These are phyloP conservation scores for Fissipunctia ypsillon DNA, from an alignment of 2,888 invertebrate species.

Conservation along the genomic window DNA sequence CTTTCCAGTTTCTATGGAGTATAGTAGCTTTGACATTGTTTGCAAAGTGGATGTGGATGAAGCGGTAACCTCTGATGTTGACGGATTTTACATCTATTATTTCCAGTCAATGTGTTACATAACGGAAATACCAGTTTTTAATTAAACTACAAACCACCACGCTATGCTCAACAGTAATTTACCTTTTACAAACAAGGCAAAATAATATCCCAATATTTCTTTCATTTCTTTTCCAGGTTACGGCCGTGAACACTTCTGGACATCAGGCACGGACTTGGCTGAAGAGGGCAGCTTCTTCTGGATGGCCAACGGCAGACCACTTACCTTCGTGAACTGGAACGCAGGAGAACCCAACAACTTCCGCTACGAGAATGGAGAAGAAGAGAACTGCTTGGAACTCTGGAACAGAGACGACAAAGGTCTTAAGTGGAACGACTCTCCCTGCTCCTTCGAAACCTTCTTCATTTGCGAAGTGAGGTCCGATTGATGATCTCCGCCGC, in stretches of 20 bases:
- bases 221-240: constrained; percentile 91
- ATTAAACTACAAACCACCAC: constrained; percentile 24
- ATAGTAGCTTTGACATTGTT: background rate
- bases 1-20: background rate
- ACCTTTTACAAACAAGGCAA: constrained; percentile 4
- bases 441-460: constrained; percentile 97
- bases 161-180: constrained; percentile 1
- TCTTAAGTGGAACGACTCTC: constrained; percentile 98
- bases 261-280: constrained; percentile 97
- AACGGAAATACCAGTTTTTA: constrained; percentile 17
- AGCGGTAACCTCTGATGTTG: background rate
- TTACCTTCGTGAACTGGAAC: constrained; percentile 98
- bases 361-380: constrained; percentile 97
- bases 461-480: constrained; percentile 96
- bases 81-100: constrained; percentile 11
- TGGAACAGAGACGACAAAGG: constrained; percentile 98
- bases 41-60: background rate
- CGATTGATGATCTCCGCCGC: constrained; percentile 77
- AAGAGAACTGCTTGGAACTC: constrained; percentile 97
- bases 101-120: constrained; percentile 14
- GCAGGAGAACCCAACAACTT: constrained; percentile 98
- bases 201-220: background rate
- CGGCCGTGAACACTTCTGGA: constrained; percentile 98
- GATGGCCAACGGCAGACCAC: constrained; percentile 97
- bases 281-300: constrained; percentile 98